phyloP scores from a whole-genome alignment of 2,113 vertebrate genomes.

The Manacus vitellinus region DNA sequence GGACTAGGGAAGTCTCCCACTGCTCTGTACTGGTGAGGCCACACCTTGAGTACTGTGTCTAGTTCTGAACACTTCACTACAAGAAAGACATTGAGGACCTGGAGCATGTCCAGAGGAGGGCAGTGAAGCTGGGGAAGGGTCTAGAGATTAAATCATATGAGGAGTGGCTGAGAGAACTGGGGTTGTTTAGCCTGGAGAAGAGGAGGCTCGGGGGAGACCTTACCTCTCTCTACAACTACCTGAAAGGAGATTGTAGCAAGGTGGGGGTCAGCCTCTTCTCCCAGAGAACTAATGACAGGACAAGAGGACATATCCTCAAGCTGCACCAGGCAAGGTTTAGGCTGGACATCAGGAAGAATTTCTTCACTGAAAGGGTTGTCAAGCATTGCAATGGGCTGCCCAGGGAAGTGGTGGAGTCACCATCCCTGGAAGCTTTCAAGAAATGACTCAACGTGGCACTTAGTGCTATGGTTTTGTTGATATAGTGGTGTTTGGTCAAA shows the following conservation, averaged over 20 bases:
- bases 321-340: background rate
- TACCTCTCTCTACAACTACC: background rate
- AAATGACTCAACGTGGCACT: background rate
- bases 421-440: background rate
- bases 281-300: background rate
- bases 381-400: background rate
- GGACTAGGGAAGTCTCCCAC: background rate
- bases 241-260: background rate
- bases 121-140: rapidly evolving
- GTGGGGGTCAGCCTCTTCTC: background rate
- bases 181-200: background rate
- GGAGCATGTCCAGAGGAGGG: background rate
- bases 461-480: background rate
- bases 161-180: background rate
- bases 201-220: background rate
- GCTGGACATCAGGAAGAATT: background rate
- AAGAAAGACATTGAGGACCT: background rate
- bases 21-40: rapidly evolving
- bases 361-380: background rate
- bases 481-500: background rate
- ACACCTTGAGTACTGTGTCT: background rate
- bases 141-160: background rate
- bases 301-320: background rate
- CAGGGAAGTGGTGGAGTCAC: background rate
- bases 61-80: background rate